Evolutionary conservation across 2,113 vertebrate genomes (phyloP), one percentile per base, ranked within the genome.

Genomic region (Thalassarche chlororhynchos): DNA sequence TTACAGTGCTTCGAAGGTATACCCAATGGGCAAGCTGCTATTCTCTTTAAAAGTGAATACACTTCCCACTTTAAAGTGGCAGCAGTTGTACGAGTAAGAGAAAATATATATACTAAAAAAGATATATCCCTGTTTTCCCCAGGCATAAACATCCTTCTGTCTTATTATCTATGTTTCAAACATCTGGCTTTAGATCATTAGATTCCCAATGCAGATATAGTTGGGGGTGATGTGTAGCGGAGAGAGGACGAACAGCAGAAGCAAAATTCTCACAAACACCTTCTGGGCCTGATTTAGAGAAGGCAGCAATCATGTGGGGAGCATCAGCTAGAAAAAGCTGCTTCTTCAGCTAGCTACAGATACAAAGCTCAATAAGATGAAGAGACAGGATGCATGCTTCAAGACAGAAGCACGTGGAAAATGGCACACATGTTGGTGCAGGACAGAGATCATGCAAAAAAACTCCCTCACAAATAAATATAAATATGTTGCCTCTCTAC

Each of bases 221-320:
- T 54, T 82, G 38, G 36, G 57, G 13, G 20, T 84, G 64, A 92
- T 64, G 10, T 72, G 49, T 29, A 66, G 61, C 8, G 44, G 38
- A 64, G n/a, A 75, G 38, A 82, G 38, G 42, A 88, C 74, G 54
- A 95, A 76, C 9, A 95, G 77, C 65, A 95, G 57, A 89, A 69
- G n/a, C 36, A 84, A 78, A 92, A 89, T 62, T 84, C 66, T 81
- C 68, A n/a, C 83, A 51, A 89, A 89, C 21, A 89, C 18, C 38
- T 94, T 86, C 76, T 90, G 68, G 80, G 71, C 24, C 47, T 89
- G 60, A 84, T 93, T 95, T 84, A 92, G 68, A 79, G 66, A 72
- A 32, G 49, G 40, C 46, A 58, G 40, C 9, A 49, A 42, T 51
- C 74, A 72, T 31, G 40, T 61, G 36, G 52, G 31, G 8, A 74